Evolutionary conservation across 2,888 invertebrate genomes (phyloP).

Genomic region (Bursaphelenchus okinawaensis): DNA sequence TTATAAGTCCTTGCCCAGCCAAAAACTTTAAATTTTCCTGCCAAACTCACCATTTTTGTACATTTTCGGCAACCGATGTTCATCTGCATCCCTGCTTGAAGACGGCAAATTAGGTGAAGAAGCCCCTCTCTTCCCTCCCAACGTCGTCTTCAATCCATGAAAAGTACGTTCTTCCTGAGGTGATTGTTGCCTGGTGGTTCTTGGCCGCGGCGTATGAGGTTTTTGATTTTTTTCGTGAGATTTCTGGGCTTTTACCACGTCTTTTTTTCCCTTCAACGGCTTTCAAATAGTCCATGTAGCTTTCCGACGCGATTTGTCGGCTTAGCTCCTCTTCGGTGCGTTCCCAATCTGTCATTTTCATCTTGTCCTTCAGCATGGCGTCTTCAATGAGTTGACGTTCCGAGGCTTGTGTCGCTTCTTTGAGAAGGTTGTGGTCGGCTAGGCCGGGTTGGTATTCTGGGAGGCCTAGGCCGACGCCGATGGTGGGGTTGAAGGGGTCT

Average conservation of each 20-base stretch:
- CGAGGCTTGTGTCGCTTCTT: slow-evolving; percentile 35
- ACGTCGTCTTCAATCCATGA: background rate
- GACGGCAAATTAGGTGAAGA: slow-evolving; percentile 25
- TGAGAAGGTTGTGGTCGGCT: slow-evolving; percentile 45
- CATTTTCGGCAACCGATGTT: slow-evolving; percentile 7
- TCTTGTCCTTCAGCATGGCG: slow-evolving; percentile 83
- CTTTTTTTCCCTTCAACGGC: slow-evolving; percentile 23
- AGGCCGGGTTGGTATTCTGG: slow-evolving; percentile 61
- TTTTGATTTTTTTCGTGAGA: background rate
- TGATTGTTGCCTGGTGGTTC: background rate
- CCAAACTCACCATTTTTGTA: slow-evolving; percentile 18
- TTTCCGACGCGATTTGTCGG: slow-evolving; percentile 36
- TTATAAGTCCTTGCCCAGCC: too few species aligned
- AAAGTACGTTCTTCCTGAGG: background rate
- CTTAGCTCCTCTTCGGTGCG: slow-evolving; percentile 78
- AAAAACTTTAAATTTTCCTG: too few species aligned
- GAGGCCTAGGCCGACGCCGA: slow-evolving; percentile 78
- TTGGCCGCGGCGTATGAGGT: background rate
- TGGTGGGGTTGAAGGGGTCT: slow-evolving; percentile 72
- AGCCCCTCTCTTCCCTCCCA: slow-evolving; percentile 24
- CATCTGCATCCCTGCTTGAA: slow-evolving; percentile 13
- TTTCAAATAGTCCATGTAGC: slow-evolving; percentile 37
- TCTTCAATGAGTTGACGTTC: slow-evolving; percentile 58
- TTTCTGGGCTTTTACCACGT: background rate
- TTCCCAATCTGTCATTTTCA: slow-evolving; percentile 83